These are phyloP conservation scores for Lasioglossum villosulum DNA, from an alignment of 2,888 invertebrate species.

Conservation along the genomic window DNA sequence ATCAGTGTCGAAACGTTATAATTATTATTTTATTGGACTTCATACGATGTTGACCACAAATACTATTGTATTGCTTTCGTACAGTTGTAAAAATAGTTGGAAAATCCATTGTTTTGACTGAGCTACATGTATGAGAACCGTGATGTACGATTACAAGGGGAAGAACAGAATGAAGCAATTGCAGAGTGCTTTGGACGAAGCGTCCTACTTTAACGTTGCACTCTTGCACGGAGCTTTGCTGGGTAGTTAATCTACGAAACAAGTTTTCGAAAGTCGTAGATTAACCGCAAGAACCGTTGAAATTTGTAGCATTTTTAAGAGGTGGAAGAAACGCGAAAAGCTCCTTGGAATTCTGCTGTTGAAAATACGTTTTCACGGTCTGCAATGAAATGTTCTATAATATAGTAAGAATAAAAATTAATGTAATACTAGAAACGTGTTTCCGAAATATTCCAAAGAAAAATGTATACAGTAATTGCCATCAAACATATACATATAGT, in stretches of 20 bases:
- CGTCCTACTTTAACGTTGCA: constrained; percentile 33
- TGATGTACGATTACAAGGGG: constrained; percentile 20
- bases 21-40: too few species aligned
- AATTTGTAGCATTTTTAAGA: constrained; percentile 8
- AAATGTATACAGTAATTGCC: too few species aligned
- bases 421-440: not conserved
- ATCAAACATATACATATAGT: too few species aligned
- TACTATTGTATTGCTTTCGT: not conserved
- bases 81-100: not conserved
- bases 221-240: constrained; percentile 32
- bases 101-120: not conserved
- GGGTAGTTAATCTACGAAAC: constrained; percentile 32
- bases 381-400: not conserved
- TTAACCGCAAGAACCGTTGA: constrained; percentile 36
- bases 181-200: not conserved
- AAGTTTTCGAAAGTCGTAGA: constrained; percentile 51
- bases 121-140: not conserved
- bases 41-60: not conserved
- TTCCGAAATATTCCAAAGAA: too few species aligned
- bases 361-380: not conserved
- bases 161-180: constrained; percentile 40
- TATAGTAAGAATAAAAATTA: not conserved
- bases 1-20: too few species aligned
- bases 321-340: not conserved
- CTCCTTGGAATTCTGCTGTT: not conserved